Percentiles rank a stretch among this genome's conserved stretches.
These are phyloP conservation scores for Tricholauxania praeusta DNA, from an alignment of 2,888 invertebrate species.

Conservation along the genomic window DNA sequence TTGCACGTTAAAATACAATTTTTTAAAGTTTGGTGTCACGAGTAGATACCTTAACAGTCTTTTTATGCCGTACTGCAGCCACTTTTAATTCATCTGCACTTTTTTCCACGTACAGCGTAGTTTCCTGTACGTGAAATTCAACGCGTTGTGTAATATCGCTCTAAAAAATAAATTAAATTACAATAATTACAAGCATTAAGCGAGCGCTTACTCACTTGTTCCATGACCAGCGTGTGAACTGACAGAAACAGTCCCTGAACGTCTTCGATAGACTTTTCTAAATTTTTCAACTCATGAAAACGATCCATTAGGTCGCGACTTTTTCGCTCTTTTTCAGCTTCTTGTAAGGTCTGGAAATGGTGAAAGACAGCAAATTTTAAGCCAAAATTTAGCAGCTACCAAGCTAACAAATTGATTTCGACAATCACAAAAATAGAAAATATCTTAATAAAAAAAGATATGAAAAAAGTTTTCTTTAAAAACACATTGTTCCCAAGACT, in stretches of 20 bases:
- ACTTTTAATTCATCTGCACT: constrained; percentile 61
- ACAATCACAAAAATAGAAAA: too few relatives aligned
- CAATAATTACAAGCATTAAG: not conserved
- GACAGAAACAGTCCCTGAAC: constrained; percentile 66
- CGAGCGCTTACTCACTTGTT: constrained; percentile 57
- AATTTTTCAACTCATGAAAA: constrained; percentile 64
- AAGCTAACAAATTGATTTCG: too few relatives aligned
- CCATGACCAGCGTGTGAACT: constrained; percentile 66
- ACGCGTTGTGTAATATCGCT: constrained; percentile 66
- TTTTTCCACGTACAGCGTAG: constrained; percentile 62
- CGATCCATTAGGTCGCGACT: constrained; percentile 66
- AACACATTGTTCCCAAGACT: too few relatives aligned
- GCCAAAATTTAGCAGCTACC: too few relatives aligned
- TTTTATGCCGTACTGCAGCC: constrained; percentile 56
- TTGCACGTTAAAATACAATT: too few relatives aligned
- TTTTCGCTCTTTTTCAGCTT: constrained; percentile 65
- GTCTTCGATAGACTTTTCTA: constrained; percentile 67
- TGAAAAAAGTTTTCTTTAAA: too few relatives aligned
- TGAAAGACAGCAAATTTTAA: too few relatives aligned
- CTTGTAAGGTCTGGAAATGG: constrained; percentile 62
- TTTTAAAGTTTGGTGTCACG: not conserved
- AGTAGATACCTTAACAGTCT: constrained; percentile 56
- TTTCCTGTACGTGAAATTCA: constrained; percentile 67
- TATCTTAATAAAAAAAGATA: too few relatives aligned
- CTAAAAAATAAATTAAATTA: constrained; percentile 39